Evolutionary conservation across 1,140 invertebrate genomes (phyloP).

Genomic region (Bombus impatiens): DNA sequence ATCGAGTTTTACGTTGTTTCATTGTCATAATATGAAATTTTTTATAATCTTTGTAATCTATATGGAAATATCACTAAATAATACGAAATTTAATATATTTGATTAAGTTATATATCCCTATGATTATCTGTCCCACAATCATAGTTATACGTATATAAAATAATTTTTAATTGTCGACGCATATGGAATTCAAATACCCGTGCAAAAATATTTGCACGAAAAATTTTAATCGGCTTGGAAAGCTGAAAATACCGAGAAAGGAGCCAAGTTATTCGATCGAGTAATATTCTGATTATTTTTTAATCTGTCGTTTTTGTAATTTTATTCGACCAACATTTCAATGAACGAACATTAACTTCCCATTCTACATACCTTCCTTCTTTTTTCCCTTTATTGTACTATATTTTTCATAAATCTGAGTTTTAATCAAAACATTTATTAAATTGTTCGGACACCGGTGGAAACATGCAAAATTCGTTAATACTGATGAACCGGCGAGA

Average conservation of each 20-base stretch:
- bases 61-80: no score
- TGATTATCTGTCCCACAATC: neutral
- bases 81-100: neutral
- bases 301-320: conserved; percentile 17
- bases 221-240: neutral
- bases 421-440: conserved; percentile 33
- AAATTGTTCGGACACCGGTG: conserved; percentile 9
- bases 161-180: neutral
- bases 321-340: neutral
- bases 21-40: neutral
- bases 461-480: conserved; percentile 14
- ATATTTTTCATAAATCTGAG: neutral
- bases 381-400: neutral
- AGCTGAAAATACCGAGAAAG: neutral
- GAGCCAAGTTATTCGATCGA: conserved; percentile 4
- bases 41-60: neutral
- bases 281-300: conserved; percentile 42
- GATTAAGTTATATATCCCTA: no score
- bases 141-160: neutral
- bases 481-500: conserved; percentile 1
- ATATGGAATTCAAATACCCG: conserved; percentile 2
- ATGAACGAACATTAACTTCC: neutral
- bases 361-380: neutral
- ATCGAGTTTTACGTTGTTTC: neutral
- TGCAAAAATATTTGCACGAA: neutral